Evolutionary conservation across 2,888 invertebrate genomes (phyloP).

Genomic region (Erebia ligea): DNA sequence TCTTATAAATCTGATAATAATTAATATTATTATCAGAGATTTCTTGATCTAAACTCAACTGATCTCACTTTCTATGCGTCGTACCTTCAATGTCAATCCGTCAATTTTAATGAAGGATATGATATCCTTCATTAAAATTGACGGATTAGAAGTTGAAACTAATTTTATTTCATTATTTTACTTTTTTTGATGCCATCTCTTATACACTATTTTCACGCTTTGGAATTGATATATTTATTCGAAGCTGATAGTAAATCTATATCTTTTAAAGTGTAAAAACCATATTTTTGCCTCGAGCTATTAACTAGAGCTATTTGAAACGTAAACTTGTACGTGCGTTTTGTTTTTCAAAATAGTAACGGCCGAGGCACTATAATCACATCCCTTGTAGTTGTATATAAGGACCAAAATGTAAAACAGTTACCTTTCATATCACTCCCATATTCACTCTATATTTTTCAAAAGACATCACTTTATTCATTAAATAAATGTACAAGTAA

Average conservation of each 20-base stretch:
- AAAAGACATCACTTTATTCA: conserved; percentile 37
- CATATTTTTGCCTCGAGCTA: background rate
- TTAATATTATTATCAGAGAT: background rate
- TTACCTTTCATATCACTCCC: conserved; percentile 63
- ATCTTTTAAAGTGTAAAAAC: background rate
- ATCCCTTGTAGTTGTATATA: conserved; percentile 57
- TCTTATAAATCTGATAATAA: background rate
- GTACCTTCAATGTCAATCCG: background rate
- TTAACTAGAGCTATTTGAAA: background rate
- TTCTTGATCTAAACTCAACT: background rate
- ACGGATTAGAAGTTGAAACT: background rate
- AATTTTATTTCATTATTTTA: background rate
- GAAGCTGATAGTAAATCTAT: background rate
- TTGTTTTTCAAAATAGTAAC: background rate
- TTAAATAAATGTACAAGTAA: conserved; percentile 21
- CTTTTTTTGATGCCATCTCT: background rate
- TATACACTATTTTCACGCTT: background rate
- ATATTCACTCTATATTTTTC: conserved; percentile 41
- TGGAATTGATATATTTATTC: background rate
- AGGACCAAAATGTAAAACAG: conserved; percentile 70
- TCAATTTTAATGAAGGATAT: too few species aligned
- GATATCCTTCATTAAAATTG: background rate
- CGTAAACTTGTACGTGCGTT: background rate
- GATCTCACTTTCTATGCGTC: background rate
- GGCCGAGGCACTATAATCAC: background rate